A percentile compares a stretch with the other conserved stretches of the same genome.
These are phyloP conservation scores for Megaustenia siamemsis DNA, from an alignment of 2,888 invertebrate genomes.

Conservation along the genomic window DNA sequence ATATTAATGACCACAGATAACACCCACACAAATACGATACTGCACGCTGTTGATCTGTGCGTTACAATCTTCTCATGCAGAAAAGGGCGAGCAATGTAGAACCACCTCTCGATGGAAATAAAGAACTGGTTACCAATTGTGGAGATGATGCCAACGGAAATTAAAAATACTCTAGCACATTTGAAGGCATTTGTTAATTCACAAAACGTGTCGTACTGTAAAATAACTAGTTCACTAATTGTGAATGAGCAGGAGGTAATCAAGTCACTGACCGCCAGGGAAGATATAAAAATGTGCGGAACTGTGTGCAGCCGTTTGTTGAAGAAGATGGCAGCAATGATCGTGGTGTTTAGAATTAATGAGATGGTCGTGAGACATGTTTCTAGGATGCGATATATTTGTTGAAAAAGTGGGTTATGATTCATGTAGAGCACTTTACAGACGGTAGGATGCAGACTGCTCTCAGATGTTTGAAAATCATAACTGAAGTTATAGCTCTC, in stretches of 20 bases:
- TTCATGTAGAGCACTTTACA: too few species aligned
- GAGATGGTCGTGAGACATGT: too few species aligned
- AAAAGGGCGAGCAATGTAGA: conserved; percentile 24
- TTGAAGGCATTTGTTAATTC: background rate
- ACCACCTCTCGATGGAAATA: conserved; percentile 28
- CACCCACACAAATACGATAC: background rate
- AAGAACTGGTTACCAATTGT: background rate
- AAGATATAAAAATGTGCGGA: conserved; percentile 5
- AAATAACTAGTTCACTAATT: background rate
- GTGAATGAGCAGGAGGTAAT: background rate
- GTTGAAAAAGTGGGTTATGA: too few species aligned
- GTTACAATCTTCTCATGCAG: background rate
- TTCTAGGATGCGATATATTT: too few species aligned
- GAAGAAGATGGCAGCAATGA: background rate
- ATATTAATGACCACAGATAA: background rate
- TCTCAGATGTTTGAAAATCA: too few species aligned
- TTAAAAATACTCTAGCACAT: background rate
- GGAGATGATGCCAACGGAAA: background rate
- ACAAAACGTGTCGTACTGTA: background rate
- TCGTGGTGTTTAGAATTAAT: background rate
- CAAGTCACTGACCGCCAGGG: background rate
- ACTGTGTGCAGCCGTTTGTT: background rate
- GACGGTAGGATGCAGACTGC: too few species aligned
- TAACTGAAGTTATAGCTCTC: too few species aligned
- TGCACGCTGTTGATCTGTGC: background rate